These are phyloP conservation scores for Yoshiicerus persimilis DNA, from an alignment of 1,140 invertebrate species.

Conservation along the genomic window DNA sequence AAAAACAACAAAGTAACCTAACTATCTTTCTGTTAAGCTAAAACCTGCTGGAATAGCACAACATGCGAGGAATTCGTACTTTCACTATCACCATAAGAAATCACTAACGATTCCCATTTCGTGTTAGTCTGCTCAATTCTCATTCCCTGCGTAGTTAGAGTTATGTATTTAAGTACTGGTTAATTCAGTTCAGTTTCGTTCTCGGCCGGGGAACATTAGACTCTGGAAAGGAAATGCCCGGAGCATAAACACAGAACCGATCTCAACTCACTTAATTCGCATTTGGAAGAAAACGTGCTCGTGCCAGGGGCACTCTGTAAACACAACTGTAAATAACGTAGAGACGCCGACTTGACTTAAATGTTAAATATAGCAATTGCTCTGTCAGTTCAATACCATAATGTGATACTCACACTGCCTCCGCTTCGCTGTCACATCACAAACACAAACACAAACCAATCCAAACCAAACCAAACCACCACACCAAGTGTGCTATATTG, in stretches of 20 bases:
- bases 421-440: background rate
- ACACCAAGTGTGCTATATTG: background rate
- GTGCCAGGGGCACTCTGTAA: background rate
- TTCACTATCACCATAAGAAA: background rate
- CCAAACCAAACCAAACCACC: background rate
- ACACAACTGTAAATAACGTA: background rate
- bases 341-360: background rate
- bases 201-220: background rate
- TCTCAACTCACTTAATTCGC: conserved; percentile 13
- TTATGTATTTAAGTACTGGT: background rate
- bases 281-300: background rate
- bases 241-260: background rate
- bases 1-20: background rate
- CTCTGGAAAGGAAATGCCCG: background rate
- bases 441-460: too few relatives aligned
- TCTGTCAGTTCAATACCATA: background rate
- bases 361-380: background rate
- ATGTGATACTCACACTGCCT: background rate
- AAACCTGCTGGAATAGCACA: background rate
- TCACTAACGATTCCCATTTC: background rate
- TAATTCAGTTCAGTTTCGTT: background rate
- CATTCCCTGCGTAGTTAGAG: background rate
- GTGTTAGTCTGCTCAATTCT: background rate
- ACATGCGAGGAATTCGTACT: background rate
- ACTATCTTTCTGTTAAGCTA: background rate